phyloP scores from a whole-genome alignment of 2,113 vertebrate genomes.

The Triplophysa rosa region DNA sequence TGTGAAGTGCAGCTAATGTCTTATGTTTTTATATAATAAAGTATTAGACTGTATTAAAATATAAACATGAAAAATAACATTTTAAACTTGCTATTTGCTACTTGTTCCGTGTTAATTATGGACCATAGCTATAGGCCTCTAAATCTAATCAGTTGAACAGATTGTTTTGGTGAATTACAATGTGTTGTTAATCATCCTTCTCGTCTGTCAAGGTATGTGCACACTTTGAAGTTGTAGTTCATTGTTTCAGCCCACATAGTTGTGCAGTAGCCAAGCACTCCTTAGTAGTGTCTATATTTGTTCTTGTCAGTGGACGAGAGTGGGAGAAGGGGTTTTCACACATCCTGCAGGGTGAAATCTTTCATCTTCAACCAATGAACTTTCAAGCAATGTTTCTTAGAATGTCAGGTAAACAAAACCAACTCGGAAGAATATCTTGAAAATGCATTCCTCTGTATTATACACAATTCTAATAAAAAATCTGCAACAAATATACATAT shows the following conservation, averaged over 20 bases:
- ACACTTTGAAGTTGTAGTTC: neutral
- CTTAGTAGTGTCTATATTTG: slow-evolving; percentile 31
- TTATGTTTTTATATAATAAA: no score
- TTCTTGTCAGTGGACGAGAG: slow-evolving; percentile 7
- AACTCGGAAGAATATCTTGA: neutral
- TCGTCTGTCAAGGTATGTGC: neutral
- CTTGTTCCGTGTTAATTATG: no score
- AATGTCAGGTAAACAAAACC: neutral
- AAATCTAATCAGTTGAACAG: neutral
- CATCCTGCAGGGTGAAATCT: slow-evolving; percentile 21
- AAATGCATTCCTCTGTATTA: neutral
- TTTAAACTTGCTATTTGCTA: no score
- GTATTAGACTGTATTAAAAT: no score
- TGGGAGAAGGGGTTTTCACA: slow-evolving; percentile 18
- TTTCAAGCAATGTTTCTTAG: slow-evolving; percentile 10
- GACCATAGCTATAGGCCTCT: neutral
- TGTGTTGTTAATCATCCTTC: neutral
- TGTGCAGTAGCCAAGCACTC: slow-evolving; percentile 13
- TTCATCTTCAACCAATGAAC: neutral
- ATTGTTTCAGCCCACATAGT: slow-evolving; percentile 14
- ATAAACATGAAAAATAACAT: no score
- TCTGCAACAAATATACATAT: no score
- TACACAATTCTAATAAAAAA: no score
- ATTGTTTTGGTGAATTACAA: neutral
- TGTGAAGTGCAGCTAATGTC: no score